A percentile compares a stretch with the other conserved stretches of the same genome.
phyloP scores from a whole-genome alignment of 1,140 invertebrate genomes.

The Eurosta solidaginis region DNA sequence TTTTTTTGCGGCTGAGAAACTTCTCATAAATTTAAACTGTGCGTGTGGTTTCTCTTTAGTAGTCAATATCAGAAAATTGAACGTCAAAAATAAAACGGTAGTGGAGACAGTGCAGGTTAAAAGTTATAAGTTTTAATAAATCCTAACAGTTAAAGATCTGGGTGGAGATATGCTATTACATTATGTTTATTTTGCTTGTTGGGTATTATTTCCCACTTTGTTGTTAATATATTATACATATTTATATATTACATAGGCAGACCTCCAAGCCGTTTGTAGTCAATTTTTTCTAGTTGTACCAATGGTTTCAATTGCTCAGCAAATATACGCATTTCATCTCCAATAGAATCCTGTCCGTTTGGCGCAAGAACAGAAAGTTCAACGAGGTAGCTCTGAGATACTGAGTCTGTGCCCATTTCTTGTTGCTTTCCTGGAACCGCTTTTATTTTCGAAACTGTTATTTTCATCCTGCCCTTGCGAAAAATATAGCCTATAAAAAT shows the following conservation, averaged over 20 bases:
- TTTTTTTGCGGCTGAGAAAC: too few relatives aligned
- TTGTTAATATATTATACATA: too few relatives aligned
- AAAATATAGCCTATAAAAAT: constrained; percentile 82
- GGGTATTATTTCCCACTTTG: too few relatives aligned
- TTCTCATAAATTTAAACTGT: too few relatives aligned
- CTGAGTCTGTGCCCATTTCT: constrained; percentile 74
- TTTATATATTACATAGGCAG: constrained; percentile 61
- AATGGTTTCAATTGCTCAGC: constrained; percentile 92
- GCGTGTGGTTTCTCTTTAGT: too few relatives aligned
- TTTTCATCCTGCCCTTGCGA: constrained; percentile 94
- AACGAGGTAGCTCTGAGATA: constrained; percentile 91
- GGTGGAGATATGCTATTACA: too few relatives aligned
- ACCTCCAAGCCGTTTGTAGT: constrained; percentile 78
- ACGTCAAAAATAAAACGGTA: too few relatives aligned
- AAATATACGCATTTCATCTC: constrained; percentile 94
- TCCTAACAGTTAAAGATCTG: too few relatives aligned
- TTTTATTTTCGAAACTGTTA: constrained; percentile 94
- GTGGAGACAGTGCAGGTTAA: too few relatives aligned
- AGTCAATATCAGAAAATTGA: too few relatives aligned
- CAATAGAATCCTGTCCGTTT: constrained; percentile 90
- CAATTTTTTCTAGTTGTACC: constrained; percentile 88
- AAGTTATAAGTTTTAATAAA: too few relatives aligned
- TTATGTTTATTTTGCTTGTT: too few relatives aligned
- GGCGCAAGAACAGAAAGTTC: constrained; percentile 92
- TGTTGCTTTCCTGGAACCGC: constrained; percentile 73